Conservation (phyloP, 1,140 invertebrate species). For the Sycobia sp. region DNA sequence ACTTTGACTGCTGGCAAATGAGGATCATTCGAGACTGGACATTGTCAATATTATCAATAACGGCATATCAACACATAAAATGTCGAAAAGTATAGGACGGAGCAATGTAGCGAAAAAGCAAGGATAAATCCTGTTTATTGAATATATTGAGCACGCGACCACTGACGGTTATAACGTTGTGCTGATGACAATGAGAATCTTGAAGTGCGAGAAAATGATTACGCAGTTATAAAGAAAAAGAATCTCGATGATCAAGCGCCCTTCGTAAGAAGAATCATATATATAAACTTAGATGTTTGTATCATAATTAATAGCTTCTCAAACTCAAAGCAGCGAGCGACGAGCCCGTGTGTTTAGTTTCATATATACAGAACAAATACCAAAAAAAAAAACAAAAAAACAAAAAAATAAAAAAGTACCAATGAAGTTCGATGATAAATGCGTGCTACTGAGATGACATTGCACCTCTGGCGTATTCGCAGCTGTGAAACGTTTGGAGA, state of each 20-base stretch:
- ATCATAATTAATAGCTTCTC: not conserved
- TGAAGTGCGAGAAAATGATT: no score
- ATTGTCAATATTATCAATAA: conserved; percentile 19
- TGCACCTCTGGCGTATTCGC: not conserved
- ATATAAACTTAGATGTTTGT: no score
- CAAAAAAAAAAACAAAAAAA: no score
- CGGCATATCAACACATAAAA: conserved; percentile 33
- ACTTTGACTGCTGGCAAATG: not conserved
- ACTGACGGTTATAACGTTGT: no score
- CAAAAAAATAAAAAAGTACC: conserved; percentile 1
- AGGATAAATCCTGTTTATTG: no score
- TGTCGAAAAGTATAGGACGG: not conserved
- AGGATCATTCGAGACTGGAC: conserved; percentile 2
- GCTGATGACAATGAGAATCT: not conserved
- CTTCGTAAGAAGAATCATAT: conserved; percentile 2
- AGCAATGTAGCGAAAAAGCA: not conserved
- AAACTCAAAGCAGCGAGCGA: not conserved
- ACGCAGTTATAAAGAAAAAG: not conserved
- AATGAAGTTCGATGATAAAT: conserved; percentile 22
- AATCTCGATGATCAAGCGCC: conserved; percentile 4
- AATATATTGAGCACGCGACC: no score
- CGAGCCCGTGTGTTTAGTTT: not conserved
- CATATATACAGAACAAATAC: no score
- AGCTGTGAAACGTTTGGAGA: not conserved
- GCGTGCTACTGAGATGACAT: not conserved